Evolutionary conservation across 2,888 invertebrate genomes (phyloP).

Genomic region (Salticus scenicus): DNA sequence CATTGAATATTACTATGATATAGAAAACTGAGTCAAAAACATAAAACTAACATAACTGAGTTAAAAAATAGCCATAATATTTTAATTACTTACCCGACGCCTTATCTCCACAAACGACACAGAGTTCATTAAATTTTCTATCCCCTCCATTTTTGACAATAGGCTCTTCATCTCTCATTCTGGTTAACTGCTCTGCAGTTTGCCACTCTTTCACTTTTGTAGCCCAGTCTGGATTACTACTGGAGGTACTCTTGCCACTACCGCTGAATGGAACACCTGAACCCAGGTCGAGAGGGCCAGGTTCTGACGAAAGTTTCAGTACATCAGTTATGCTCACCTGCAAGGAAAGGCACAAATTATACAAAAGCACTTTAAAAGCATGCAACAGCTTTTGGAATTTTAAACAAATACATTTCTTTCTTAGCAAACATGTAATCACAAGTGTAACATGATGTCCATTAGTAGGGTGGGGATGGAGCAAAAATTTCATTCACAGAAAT

Average conservation of each 20-base stretch:
- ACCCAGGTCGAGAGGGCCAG: conserved; percentile 49
- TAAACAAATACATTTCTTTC: too few species aligned
- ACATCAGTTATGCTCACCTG: conserved; percentile 64
- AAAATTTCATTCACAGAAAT: too few species aligned
- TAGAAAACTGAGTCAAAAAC: too few species aligned
- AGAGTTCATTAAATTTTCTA: conserved; percentile 81
- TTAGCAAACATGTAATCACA: too few species aligned
- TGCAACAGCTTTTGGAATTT: not conserved
- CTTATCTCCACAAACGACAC: conserved; percentile 96
- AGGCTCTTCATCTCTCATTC: conserved; percentile 69
- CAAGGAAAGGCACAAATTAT: not conserved
- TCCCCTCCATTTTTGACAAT: conserved; percentile 62
- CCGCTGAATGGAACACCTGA: conserved; percentile 38
- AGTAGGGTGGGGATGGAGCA: too few species aligned
- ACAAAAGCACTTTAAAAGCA: too few species aligned
- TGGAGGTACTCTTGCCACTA: conserved; percentile 25
- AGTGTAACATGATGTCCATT: too few species aligned
- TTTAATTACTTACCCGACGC: conserved; percentile 89
- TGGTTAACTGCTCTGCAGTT: conserved; percentile 70
- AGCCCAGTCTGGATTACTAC: conserved; percentile 65
- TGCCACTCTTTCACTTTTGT: conserved; percentile 69
- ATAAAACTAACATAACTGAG: too few species aligned
- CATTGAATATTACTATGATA: too few species aligned
- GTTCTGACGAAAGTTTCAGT: conserved; percentile 38
- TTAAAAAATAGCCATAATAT: too few species aligned